A percentile compares a stretch with the other conserved stretches of the same genome.
Conservation (phyloP, 2,113 vertebrate genomes). For the Leptobrachium ailaonicum region DNA sequence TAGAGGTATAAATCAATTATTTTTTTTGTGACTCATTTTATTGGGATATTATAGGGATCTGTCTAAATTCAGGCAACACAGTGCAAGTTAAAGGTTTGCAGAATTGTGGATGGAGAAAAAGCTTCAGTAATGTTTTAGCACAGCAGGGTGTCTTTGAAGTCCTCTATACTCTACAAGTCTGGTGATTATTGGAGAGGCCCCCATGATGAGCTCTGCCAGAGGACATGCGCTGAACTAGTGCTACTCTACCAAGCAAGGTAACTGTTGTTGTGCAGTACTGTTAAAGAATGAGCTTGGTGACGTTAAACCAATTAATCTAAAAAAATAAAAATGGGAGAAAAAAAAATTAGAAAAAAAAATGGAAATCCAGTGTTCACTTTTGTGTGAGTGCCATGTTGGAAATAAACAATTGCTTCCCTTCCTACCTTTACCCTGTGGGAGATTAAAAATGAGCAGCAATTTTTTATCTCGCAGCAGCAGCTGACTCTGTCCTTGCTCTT, state of each 20-base stretch:
- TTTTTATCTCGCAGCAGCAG: constrained; percentile 51
- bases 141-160: constrained; percentile 3
- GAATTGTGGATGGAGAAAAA: background rate
- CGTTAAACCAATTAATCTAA: constrained; percentile 52
- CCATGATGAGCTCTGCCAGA: constrained; percentile 2
- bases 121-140: constrained; percentile 6
- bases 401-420: constrained; percentile 57
- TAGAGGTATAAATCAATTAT: background rate
- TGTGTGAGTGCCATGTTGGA: constrained; percentile 52
- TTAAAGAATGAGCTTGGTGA: constrained; percentile 47
- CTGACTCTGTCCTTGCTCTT: constrained; percentile 47
- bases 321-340: constrained; percentile 14
- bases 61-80: constrained; percentile 1
- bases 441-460: constrained; percentile 61
- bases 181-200: background rate
- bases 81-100: background rate
- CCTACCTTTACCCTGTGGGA: constrained; percentile 46
- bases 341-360: constrained; percentile 16
- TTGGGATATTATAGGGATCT: background rate
- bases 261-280: constrained; percentile 15
- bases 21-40: background rate
- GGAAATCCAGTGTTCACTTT: constrained; percentile 52
- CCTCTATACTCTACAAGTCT: background rate
- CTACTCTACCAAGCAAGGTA: constrained; percentile 5
- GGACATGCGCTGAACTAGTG: background rate